Evolutionary conservation across 2,797 vertebrate species (phyloP), one percentile per base, ranked within the genome.

Genomic region (Strix occidentalis): DNA sequence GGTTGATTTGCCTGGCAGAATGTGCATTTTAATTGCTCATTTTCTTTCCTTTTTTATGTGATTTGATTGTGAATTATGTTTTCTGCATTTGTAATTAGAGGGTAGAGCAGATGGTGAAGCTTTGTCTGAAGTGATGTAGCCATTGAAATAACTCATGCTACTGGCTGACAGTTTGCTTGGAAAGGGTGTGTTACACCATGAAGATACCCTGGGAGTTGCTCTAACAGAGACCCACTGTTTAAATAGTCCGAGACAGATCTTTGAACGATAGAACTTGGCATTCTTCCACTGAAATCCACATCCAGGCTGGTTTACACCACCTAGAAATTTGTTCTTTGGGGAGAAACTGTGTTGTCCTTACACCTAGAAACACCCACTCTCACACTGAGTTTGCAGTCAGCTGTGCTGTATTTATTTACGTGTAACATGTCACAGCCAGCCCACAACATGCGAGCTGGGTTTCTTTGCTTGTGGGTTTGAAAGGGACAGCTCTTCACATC

Each of bases 61-160:
- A 95, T 94, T 96, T 92, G 96, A 76, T 93, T 95, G 87, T 96
- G 94, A 97, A 95, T 97, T 95, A 96, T 95, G 89, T 81, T 95
- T 97, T 89, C 78, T 93, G 91, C 96, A 94, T 97, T 97, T 94
- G 95, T 97, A 97, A 97, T 97, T 95, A 94, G 93, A 92, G 65
- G 41, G 78, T 80, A 86, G 91, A 97, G 90, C 96, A 97, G 97
- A 97, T 95, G 96, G 96, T 1, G 57, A 82, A 45, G 90, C 89
- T 92, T 94, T 91, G 78, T 92, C 93, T 93, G 95, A 91, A 94
- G 90, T 61, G 84, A 75, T 81, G 70, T 28, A 91, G 77, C 89
- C 4, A 13, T 25, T 68, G 89, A 48, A 96, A 77, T 64, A 89
- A 60, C 41, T 83, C 64, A 8, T 3, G 31, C 43, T 68, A 7